phyloP scores from a whole-genome alignment of 64 coral and sea anemone genomes.

The Hydrozoanthus tunicans region DNA sequence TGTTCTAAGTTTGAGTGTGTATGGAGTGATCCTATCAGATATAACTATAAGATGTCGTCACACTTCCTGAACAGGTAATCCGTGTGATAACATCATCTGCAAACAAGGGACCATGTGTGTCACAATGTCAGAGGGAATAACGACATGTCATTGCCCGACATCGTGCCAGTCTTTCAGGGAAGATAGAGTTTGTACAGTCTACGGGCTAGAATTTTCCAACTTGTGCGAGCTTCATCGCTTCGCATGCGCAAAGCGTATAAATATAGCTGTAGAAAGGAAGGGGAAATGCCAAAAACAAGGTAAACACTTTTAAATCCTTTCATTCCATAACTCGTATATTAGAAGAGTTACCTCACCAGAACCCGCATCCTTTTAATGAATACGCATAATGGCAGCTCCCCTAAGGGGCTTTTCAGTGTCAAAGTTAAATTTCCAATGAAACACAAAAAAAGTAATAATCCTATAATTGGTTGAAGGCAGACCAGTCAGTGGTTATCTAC shows the following conservation, averaged over 20 bases:
- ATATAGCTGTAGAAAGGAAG: slow-evolving; percentile 63
- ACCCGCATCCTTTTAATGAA: background rate
- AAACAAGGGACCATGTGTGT: slow-evolving; percentile 68
- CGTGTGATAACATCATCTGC: slow-evolving; percentile 28
- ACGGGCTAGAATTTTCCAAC: slow-evolving; percentile 57
- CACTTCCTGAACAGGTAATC: slow-evolving; percentile 10
- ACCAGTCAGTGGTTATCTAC: too few species aligned
- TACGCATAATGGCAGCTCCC: too few species aligned
- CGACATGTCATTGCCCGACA: slow-evolving; percentile 55
- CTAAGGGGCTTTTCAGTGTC: too few species aligned
- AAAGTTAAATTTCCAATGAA: too few species aligned
- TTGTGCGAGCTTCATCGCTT: slow-evolving; percentile 73
- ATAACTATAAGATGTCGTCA: background rate
- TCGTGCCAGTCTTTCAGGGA: slow-evolving; percentile 16
- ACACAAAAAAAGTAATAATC: too few species aligned
- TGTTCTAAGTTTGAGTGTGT: too few species aligned
- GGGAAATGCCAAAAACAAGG: slow-evolving; percentile 60
- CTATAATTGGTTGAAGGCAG: too few species aligned
- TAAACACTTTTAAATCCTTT: background rate
- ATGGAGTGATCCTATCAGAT: too few species aligned
- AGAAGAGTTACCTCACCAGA: background rate
- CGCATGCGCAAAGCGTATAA: slow-evolving; percentile 55
- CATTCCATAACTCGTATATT: background rate
- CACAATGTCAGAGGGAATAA: background rate
- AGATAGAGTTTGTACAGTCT: slow-evolving; percentile 64